Evolutionary conservation across 2,113 vertebrate genomes (phyloP).

Genomic region (Gallinago paraguaiae): DNA sequence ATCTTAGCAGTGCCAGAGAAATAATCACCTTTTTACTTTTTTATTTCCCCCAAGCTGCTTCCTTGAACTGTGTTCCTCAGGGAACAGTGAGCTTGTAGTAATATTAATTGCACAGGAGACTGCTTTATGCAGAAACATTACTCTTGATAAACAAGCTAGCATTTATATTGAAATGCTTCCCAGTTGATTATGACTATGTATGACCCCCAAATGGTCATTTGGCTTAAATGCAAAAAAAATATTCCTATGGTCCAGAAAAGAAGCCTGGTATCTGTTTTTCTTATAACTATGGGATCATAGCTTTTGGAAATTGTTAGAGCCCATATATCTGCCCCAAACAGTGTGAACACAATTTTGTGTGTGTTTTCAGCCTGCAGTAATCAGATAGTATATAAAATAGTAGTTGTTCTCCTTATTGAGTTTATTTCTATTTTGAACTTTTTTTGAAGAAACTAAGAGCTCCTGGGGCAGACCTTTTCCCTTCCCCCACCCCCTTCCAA

Average conservation of each 20-base stretch:
- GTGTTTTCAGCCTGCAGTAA: background rate
- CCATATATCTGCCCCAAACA: background rate
- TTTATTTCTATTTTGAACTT: background rate
- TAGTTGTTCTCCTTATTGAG: background rate
- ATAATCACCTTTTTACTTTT: slow-evolving; percentile 39
- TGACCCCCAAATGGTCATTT: slow-evolving; percentile 38
- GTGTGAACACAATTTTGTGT: background rate
- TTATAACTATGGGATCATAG: background rate
- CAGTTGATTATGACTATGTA: slow-evolving; percentile 61
- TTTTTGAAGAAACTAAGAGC: background rate
- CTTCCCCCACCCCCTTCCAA: background rate
- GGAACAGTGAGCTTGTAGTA: background rate
- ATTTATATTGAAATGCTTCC: slow-evolving; percentile 54
- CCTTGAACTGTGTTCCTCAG: slow-evolving; percentile 9
- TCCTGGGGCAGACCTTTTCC: background rate
- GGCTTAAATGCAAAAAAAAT: slow-evolving; percentile 1
- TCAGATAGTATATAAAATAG: background rate
- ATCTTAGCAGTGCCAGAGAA: slow-evolving; percentile 42
- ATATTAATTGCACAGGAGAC: slow-evolving; percentile 40
- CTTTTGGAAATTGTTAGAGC: background rate
- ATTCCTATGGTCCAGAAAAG: background rate
- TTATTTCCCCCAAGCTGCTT: slow-evolving; percentile 46
- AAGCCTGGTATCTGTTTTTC: slow-evolving; percentile 13
- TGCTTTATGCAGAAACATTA: slow-evolving; percentile 51
- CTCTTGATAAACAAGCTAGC: slow-evolving; percentile 29